Evolutionary conservation across 2,888 invertebrate species (phyloP), one percentile per base, ranked within the genome.

Genomic region (Unio delphinus): DNA sequence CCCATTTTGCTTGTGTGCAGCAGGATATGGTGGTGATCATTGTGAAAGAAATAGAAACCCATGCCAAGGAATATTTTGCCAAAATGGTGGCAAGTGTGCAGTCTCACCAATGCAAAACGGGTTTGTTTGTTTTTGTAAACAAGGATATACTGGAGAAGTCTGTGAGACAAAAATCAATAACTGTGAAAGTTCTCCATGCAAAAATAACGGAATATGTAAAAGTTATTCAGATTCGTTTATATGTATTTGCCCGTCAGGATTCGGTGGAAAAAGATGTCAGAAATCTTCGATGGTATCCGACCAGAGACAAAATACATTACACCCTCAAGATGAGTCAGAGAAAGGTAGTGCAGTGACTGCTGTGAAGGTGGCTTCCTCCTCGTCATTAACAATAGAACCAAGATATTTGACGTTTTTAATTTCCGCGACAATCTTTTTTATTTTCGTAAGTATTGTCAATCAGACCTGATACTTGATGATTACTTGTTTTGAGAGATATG

Each of bases 161-260:
- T 84, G 84, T 72, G 82, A 84, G 70, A 71, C 70, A 28, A 68
- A 74, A 55, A 75, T 72, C 63, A 70, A 76, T 65, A 69, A 73
- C n/a, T 82, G 82, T 69, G 69, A 69, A 20, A 72, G 74, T 65
- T 70, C 74, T 20, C 77, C 80, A 17, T 84, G 84, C 72, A 65
- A 71, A 60, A 75, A 83, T 72, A 80, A 80, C 28, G 83, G 83
- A 0, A 72, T 64, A 28, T 84, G 84, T 67, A 80, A 80, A 72
- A 78, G 73, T 20, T 74, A 80, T 63, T 72, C 69, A 18, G 78
- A 78, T 11, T 68, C 65, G 4, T 80, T 80, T 70, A 60, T 74
- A 61, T 84, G 84, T 66, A 79, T 80, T 23, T 84, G 84, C 73
- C 63, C 75, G 4, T 69, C 71, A 8, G 73, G 72, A 15, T 80